phyloP scores from a whole-genome alignment of 1,140 invertebrate species.

The Drosophila orosa region DNA sequence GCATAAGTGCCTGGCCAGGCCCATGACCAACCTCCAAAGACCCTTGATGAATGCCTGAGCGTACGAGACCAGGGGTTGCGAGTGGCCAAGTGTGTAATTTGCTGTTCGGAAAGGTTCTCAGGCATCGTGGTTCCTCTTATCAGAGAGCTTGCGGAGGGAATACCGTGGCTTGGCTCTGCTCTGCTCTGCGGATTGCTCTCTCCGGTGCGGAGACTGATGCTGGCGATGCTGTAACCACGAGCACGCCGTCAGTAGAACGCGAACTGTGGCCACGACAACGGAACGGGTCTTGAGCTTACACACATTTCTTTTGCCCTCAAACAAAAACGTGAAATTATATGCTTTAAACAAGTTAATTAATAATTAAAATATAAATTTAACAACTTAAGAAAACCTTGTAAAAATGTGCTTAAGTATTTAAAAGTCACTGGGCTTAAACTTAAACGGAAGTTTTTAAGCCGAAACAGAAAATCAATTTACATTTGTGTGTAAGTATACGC shows the following conservation, averaged over 20 bases:
- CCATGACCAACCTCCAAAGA: slow-evolving; percentile 43
- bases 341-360: slow-evolving; percentile 2
- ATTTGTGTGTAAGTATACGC: slow-evolving; percentile 41
- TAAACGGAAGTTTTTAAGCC: slow-evolving; percentile 9
- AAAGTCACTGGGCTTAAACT: slow-evolving; percentile 22
- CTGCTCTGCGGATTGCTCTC: slow-evolving; percentile 20
- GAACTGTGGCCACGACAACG: slow-evolving; percentile 66
- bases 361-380: neutral
- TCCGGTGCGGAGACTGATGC: slow-evolving; percentile 7
- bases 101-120: slow-evolving; percentile 62
- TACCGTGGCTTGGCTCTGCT: neutral
- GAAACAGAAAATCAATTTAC: slow-evolving; percentile 26
- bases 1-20: slow-evolving; percentile 40
- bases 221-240: slow-evolving; percentile 68
- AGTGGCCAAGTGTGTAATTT: slow-evolving; percentile 65
- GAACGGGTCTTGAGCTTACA: slow-evolving; percentile 36
- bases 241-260: slow-evolving; percentile 61
- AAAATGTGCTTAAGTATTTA: slow-evolving; percentile 30
- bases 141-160: slow-evolving; percentile 33
- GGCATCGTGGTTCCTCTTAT: slow-evolving; percentile 62
- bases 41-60: slow-evolving; percentile 70
- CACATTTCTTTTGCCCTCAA: slow-evolving; percentile 9
- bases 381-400: neutral
- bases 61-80: slow-evolving; percentile 48
- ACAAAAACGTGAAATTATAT: slow-evolving; percentile 17